Conservation (phyloP, 1,140 invertebrate genomes). For the Papilio polytes region DNA sequence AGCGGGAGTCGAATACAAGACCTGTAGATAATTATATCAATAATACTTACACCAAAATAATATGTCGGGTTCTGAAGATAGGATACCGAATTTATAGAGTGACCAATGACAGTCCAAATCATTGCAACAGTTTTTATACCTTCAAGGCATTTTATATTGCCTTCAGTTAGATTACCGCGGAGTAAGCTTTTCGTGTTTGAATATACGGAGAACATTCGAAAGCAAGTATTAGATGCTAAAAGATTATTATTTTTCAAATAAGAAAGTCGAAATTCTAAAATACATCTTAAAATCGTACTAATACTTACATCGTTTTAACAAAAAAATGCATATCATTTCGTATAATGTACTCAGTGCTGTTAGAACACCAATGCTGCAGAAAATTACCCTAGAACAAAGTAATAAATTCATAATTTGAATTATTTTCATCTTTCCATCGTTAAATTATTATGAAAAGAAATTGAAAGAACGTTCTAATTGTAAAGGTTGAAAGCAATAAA, state of each 20-base stretch:
- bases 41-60: conserved; percentile 18
- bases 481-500: background rate
- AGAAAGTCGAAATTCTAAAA: background rate
- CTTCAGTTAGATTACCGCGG: conserved; percentile 50
- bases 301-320: conserved; percentile 49
- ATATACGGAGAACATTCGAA: conserved; percentile 76
- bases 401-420: background rate
- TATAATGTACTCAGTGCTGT: conserved; percentile 53
- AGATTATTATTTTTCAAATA: background rate
- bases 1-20: no score
- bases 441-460: no score
- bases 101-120: conserved; percentile 84
- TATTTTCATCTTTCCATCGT: no score
- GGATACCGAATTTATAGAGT: conserved; percentile 51
- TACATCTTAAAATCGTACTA: background rate
- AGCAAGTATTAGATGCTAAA: conserved; percentile 47
- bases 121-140: conserved; percentile 84
- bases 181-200: conserved; percentile 78
- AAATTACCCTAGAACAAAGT: conserved; percentile 52
- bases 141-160: conserved; percentile 79
- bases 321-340: conserved; percentile 48
- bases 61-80: conserved; percentile 21
- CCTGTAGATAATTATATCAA: no score
- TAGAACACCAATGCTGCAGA: conserved; percentile 52
- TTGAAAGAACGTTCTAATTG: background rate